Evolutionary conservation across 2,113 vertebrate genomes (phyloP), one percentile per base, ranked within the genome.

Genomic region (Dipodomys ordii): DNA sequence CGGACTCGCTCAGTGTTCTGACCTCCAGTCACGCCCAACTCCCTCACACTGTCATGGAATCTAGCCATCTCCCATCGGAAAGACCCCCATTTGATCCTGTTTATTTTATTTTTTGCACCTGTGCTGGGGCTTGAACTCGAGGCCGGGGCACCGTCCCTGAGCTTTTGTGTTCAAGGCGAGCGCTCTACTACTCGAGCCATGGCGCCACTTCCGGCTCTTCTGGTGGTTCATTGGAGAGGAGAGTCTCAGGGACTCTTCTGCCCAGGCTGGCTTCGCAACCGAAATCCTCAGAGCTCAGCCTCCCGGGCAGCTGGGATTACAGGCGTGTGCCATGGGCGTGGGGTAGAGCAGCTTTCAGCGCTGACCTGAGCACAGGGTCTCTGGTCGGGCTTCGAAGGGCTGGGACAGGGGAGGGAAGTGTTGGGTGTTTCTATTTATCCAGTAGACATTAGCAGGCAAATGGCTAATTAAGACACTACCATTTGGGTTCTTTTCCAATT

Each of bases 401-500:
- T 76, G 16, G 46, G 53, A 16, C 69, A 93, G 81, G 95, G 60
- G 82, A 85, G 69, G 71, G 71, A 64, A 72, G 22, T 60, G 44
- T 27, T 83, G 62, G 76, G 32, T 28, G 44, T 9, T 53, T 53
- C 49, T 44, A 60, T 91, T 83, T 92, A 85, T 95, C 88, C 86
- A 76, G 20, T 72, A 88, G 83, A 94, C 77, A 89, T 74, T 81
- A 91, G 77, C 78, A 87, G 73, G 83, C 72, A 46, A 91, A 94
- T 89, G 57, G 83, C 92, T 83, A 91, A 97, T 94, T 93, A 93
- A 96, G 95, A 91, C 15, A 35, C 86, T 68, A 84, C 67, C 69
- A 78, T 88, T 87, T 96, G 89, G 65, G 87, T 82, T 94, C 93
- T 96, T 84, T 44, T 22, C 77, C 1, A 15, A 94, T 87, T 99